phyloP scores from a whole-genome alignment of 1,140 invertebrate genomes.

The Drosophila navojoa region DNA sequence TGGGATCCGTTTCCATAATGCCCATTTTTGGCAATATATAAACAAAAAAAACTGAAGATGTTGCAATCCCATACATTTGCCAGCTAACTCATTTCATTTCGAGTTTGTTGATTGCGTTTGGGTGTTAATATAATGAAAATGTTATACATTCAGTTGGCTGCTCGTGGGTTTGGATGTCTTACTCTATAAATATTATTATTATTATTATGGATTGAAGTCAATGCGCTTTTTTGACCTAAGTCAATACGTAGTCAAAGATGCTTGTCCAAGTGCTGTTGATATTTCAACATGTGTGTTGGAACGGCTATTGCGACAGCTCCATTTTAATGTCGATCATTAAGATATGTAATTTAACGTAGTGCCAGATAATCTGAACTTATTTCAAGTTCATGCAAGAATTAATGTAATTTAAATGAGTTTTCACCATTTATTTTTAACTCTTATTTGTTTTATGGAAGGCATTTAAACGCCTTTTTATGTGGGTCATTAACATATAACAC shows the following conservation, averaged over 20 bases:
- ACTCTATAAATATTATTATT: not conserved
- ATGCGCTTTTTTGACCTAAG: not conserved
- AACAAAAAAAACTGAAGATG: slow-evolving; percentile 28
- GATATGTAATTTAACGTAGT: too few relatives aligned
- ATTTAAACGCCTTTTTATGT: too few relatives aligned
- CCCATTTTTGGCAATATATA: slow-evolving; percentile 53
- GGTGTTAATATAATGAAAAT: slow-evolving; percentile 43
- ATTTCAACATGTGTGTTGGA: not conserved
- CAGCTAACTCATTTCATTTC: slow-evolving; percentile 41
- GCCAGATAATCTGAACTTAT: too few relatives aligned
- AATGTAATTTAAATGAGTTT: too few relatives aligned
- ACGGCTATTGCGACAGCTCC: too few relatives aligned
- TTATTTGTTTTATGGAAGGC: too few relatives aligned
- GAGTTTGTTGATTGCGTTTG: slow-evolving; percentile 44
- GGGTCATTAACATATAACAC: too few relatives aligned
- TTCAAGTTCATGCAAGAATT: too few relatives aligned
- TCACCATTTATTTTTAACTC: too few relatives aligned
- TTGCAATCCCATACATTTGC: slow-evolving; percentile 57
- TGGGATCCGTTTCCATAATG: slow-evolving; percentile 55
- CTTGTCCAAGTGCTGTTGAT: not conserved
- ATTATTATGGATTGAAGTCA: not conserved
- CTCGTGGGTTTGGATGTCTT: not conserved
- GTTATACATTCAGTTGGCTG: slow-evolving; percentile 1
- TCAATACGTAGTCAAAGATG: slow-evolving; percentile 1
- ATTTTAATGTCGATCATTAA: too few relatives aligned